Evolutionary conservation across 2,797 vertebrate genomes (phyloP), one percentile per base, ranked within the genome.

Genomic region (Fistularia commersonii): DNA sequence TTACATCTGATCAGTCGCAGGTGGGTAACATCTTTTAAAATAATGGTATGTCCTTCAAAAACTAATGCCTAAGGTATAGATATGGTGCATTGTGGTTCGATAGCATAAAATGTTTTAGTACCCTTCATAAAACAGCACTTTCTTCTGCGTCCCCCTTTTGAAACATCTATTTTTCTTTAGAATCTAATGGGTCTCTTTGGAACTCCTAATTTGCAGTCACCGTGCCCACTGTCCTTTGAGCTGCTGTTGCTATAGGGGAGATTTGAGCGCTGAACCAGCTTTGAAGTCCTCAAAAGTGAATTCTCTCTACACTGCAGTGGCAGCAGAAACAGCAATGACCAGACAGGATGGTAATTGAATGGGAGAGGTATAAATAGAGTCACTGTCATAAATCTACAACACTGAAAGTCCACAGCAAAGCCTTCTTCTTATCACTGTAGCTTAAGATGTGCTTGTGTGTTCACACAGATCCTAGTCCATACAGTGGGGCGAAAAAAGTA

Each of bases 201-300:
- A 92, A 83, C 74, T 90, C 87, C 83, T 93, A 94, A 95, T 94
- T 95, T 90, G 89, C 85, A 91, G 91, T 89, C 84, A 87, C 76
- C 89, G 84, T 84, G 84, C 63, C 76, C 74, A 54, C 62, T 64
- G 80, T 85, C 87, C 90, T 93, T 90, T 85, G 89, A 92, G 89
- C 81, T 87, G 74, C 6, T 15, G 83, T 89, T 90, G 88, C 90
- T 89, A 88, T 89, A 86, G 90, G 85, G 88, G 70, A 62, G 68
- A 64, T 73, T 76, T 64, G 50, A 77, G 64, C 51, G 62, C 82
- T 80, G 90, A 92, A 83, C 87, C 41, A 64, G 57, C 91, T 94
- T 93, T 95, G 90, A 94, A 91, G 88, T 85, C 89, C 81, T 83
- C 86, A 83, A 75, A 89, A 89, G 79, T 84, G 84, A 90, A 79